A percentile compares a stretch with the other conserved stretches of the same genome.
Evolutionary conservation across 2,113 vertebrate genomes (phyloP).

Genomic region (Shinisaurus crocodilurus): DNA sequence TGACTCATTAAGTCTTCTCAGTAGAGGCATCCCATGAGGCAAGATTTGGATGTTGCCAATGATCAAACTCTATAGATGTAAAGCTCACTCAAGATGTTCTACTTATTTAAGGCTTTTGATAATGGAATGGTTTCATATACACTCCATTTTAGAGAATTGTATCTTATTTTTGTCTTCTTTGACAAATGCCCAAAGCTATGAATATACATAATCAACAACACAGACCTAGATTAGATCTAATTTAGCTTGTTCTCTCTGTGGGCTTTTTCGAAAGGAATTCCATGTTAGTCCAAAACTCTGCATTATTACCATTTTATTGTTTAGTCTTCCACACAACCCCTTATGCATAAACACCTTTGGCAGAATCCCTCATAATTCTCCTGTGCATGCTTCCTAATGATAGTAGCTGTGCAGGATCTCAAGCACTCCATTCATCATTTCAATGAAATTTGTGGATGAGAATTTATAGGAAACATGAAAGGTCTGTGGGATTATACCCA

Average conservation of each 20-base stretch:
- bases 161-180: conserved; percentile 48
- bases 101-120: conserved; percentile 50
- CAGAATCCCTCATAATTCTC: background rate
- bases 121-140: conserved; percentile 52
- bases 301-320: conserved; percentile 10
- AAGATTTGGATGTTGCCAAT: conserved; percentile 16
- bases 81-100: conserved; percentile 34
- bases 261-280: conserved; percentile 44
- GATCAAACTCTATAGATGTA: conserved; percentile 23
- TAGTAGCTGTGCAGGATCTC: background rate
- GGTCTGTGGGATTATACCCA: background rate
- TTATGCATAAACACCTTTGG: background rate
- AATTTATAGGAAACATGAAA: background rate
- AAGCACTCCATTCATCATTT: background rate
- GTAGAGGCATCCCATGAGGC: conserved; percentile 47
- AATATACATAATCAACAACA: conserved; percentile 17
- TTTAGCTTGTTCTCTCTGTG: conserved; percentile 49
- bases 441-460: background rate
- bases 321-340: background rate
- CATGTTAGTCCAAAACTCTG: conserved; percentile 46
- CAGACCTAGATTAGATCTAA: conserved; percentile 40
- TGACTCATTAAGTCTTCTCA: conserved; percentile 64
- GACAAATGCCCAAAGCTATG: conserved; percentile 41
- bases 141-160: conserved; percentile 44
- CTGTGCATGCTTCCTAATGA: background rate